phyloP scores from a whole-genome alignment of 2,797 vertebrate species.

The Lateolabrax maculatus region DNA sequence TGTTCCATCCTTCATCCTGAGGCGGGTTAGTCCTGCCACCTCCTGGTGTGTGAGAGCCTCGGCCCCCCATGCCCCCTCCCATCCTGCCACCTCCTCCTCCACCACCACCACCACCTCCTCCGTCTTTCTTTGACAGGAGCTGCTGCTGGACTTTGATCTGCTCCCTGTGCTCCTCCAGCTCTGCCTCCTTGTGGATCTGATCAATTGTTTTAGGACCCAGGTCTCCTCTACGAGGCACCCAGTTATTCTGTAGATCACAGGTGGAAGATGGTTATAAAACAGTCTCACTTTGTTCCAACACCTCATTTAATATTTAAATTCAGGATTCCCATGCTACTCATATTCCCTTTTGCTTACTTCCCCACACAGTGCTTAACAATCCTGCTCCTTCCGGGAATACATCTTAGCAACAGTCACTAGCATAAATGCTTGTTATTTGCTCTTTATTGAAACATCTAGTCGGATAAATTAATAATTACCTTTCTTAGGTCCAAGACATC shows the following conservation, averaged over 20 bases:
- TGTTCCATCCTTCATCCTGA: slow-evolving; percentile 98
- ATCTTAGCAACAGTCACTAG: not conserved
- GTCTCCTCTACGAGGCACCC: slow-evolving; percentile 97
- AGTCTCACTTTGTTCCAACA: not conserved
- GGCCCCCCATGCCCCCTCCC: slow-evolving; percentile 72
- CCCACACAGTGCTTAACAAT: not conserved
- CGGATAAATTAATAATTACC: slow-evolving; percentile 77
- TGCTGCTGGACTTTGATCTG: slow-evolving; percentile 97
- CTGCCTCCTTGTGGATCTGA: slow-evolving; percentile 98
- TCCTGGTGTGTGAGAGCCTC: slow-evolving; percentile 82
- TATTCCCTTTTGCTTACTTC: not conserved
- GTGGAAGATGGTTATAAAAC: not conserved
- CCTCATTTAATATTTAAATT: not conserved
- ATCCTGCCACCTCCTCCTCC: slow-evolving; percentile 61
- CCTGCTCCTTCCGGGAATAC: not conserved
- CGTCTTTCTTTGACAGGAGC: slow-evolving; percentile 92
- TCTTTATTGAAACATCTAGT: not conserved
- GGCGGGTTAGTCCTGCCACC: slow-evolving; percentile 88
- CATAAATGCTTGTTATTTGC: not conserved
- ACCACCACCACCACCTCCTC: slow-evolving; percentile 47
- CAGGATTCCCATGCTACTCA: not conserved
- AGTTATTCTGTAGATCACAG: slow-evolving; percentile 87
- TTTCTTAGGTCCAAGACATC: slow-evolving; percentile 94
- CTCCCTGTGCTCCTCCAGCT: slow-evolving; percentile 95
- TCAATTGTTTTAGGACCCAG: slow-evolving; percentile 99